A percentile compares a stretch with the other conserved stretches of the same genome.
phyloP scores from a whole-genome alignment of 1,140 invertebrate species.

The Magallana ariakensis region DNA sequence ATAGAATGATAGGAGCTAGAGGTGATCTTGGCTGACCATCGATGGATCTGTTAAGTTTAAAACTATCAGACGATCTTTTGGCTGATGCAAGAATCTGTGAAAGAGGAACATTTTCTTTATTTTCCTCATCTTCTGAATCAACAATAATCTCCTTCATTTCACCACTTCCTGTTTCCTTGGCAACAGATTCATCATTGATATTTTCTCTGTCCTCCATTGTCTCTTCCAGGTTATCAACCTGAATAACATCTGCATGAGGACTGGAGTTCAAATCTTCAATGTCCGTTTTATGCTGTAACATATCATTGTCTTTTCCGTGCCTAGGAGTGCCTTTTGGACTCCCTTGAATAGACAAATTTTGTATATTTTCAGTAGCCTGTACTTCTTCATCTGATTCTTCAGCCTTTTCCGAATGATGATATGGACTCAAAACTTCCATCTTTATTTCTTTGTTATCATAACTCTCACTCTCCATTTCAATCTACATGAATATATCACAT shows the following conservation, averaged over 20 bases:
- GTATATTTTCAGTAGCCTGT: background rate
- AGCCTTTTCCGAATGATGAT: background rate
- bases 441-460: background rate
- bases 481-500: background rate
- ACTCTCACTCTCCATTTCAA: background rate
- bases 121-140: constrained; percentile 4
- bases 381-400: constrained; percentile 1
- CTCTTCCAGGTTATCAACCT: background rate
- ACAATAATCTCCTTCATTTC: background rate
- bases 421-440: background rate
- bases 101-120: constrained; percentile 32
- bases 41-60: constrained; percentile 8
- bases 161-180: background rate
- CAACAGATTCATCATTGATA: background rate
- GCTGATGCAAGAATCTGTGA: constrained; percentile 19
- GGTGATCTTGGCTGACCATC: background rate
- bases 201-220: background rate
- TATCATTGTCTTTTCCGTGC: background rate
- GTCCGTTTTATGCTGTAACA: background rate
- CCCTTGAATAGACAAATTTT: background rate
- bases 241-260: background rate
- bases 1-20: background rate
- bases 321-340: background rate
- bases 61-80: background rate
- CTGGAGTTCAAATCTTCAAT: background rate